Evolutionary conservation across 1,140 invertebrate genomes (phyloP), one percentile per base, ranked within the genome.

Genomic region (Cydia fagiglandana): DNA sequence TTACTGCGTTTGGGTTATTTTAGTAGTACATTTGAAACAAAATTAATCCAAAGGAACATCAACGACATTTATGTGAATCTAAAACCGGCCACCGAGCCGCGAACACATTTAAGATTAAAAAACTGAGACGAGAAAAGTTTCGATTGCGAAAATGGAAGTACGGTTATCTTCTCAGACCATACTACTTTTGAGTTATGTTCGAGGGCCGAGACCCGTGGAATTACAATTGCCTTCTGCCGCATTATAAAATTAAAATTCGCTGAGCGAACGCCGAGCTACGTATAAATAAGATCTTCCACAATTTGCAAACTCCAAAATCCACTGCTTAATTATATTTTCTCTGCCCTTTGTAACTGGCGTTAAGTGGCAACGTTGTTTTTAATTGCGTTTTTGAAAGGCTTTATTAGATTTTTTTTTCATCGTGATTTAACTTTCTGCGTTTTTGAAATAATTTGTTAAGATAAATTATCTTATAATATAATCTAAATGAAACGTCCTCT

Each of bases 81-180:
- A 41, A 41, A 70, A 17, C 13, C 34, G 66, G 15, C 34, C 15
- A 70, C 34, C 30, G 24, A 68, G n/a, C 64, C 34, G 66, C 17
- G 64, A 66, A 66, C 15, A n/a, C 30, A 70, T 38, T 87, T 87
- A 88, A 88, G 87, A 89, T 85, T 83, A 85, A 88, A 88, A 90
- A 89, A 83, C 88, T 88, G 79, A 85, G 89, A 90, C 89, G 87
- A 86, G 87, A 90, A 90, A 90, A 90, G 86, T 90, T 90, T 88
- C 82, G 88, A 84, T 89, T 90, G 88, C 88, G 86, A 90, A 75
- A 89, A 89, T 86, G 86, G 84, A 85, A 86, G 86, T 82, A 87
- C 80, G 77, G 82, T 86, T 90, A 90, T 90, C 88, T 85, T 73
- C 30, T n/a, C 66, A 15, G 80, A 84, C 86, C 85, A 85, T 83